Evolutionary conservation across 2,113 vertebrate species (phyloP).

Genomic region (Pelecanus crispus): DNA sequence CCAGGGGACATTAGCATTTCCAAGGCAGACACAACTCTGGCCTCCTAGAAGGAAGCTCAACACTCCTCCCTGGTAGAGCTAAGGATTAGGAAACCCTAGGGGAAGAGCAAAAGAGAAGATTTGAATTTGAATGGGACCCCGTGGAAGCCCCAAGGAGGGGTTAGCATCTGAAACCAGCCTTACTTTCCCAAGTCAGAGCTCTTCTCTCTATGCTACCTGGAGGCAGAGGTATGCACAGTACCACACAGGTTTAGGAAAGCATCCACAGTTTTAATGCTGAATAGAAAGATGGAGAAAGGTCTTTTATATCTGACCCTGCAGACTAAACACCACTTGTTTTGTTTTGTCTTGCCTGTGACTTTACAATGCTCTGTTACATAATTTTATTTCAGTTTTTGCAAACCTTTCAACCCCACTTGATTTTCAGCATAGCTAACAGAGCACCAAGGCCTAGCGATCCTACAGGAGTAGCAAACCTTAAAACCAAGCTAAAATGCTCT

Average conservation of each 20-base stretch:
- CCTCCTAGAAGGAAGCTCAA: background rate
- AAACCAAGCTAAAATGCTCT: background rate
- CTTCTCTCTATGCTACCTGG: background rate
- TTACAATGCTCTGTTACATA: background rate
- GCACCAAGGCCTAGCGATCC: background rate
- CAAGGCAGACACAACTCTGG: background rate
- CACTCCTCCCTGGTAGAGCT: background rate
- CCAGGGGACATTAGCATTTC: background rate
- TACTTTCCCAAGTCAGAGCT: background rate
- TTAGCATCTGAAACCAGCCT: background rate
- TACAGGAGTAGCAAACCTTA: background rate
- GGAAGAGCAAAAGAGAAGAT: background rate
- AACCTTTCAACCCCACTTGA: background rate
- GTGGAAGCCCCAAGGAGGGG: background rate
- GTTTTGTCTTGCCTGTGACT: background rate
- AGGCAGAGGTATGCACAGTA: background rate
- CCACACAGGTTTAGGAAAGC: background rate
- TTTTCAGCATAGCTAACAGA: background rate
- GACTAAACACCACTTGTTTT: background rate
- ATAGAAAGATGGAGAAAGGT: background rate
- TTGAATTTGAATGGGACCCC: background rate
- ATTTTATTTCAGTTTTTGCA: background rate
- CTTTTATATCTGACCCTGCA: background rate
- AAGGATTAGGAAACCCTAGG: background rate
- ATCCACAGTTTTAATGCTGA: background rate